phyloP scores from a whole-genome alignment of 2,797 vertebrate species.

The Falco berigora region DNA sequence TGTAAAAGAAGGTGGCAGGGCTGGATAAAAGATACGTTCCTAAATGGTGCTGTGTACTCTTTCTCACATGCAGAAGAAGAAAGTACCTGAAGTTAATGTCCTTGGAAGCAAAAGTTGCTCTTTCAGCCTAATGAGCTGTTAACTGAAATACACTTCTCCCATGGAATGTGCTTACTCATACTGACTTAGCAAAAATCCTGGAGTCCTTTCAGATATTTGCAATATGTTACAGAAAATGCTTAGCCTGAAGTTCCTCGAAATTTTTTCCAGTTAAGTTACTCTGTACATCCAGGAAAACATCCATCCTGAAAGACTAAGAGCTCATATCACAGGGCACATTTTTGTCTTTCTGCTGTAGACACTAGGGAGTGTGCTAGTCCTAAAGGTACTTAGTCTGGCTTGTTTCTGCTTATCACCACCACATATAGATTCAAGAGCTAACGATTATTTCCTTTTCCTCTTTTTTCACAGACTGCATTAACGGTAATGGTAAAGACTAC shows the following conservation, averaged over 20 bases:
- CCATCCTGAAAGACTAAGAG: not conserved
- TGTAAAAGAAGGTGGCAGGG: not conserved
- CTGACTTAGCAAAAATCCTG: not conserved
- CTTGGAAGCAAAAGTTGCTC: not conserved
- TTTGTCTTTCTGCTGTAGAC: not conserved
- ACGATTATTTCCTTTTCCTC: not conserved
- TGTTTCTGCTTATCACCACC: not conserved
- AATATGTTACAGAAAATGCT: not conserved
- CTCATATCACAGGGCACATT: not conserved
- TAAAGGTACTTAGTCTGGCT: not conserved
- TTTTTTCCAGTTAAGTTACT: not conserved
- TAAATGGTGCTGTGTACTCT: not conserved
- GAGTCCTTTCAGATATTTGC: not conserved
- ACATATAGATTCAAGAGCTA: not conserved
- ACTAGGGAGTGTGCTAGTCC: not conserved
- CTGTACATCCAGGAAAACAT: not conserved
- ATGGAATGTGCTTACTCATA: not conserved
- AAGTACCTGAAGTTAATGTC: not conserved
- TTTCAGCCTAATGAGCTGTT: not conserved
- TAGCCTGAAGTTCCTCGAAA: not conserved
- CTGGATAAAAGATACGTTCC: not conserved
- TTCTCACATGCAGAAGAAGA: not conserved
- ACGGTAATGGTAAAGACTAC: conserved; percentile 77
- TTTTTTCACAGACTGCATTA: conserved; percentile 79
- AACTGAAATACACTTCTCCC: not conserved